Evolutionary conservation across 2,888 invertebrate species (phyloP), one percentile per base, ranked within the genome.

Genomic region (Drosophila kuntzei): DNA sequence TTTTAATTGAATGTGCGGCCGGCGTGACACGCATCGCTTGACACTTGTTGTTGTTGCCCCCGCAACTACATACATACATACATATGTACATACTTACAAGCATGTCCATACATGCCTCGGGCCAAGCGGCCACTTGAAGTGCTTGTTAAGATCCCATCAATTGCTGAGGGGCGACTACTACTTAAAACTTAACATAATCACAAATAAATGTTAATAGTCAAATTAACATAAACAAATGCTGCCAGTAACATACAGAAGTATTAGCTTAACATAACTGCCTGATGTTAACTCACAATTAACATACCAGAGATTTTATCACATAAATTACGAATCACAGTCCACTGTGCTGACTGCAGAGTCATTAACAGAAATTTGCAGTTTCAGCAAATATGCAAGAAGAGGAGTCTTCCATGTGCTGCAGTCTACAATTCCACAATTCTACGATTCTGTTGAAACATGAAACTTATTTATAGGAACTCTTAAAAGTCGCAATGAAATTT

Each of bases 1-100:
- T 55, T 65, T 80, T 76, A 82, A 82, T 83, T 87, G 63, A 81
- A 73, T 64, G 73, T 61, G 64, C 75, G 58, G 47, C 47, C 60
- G 41, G 63, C 57, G 44, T 58, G 73, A 64, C 76, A 79, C 55
- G 73, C 73, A 67, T 76, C 63, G 69, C 63, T 79, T 79, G 85
- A 85, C 83, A 87, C 83, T 83, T 83, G 85, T 49, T 46, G 25
- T 20, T 41, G 39, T 43, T 46, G 43, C 55, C 75, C 72, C 75
- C 77, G 63, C 75, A 63, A 76, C 44, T 43, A 39, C 59, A n/a
- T n/a, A 32, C 27, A 27, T 9, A 27, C 27, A 27, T 32, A 32
- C 32, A 32, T 6, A 12, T n/a, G 36, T 62, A 27, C 39, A 27
- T 32, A 27, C 39, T 37, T 32, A 20, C 27, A 61, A 66, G 49